These are phyloP conservation scores for Gymnodraco acuticeps DNA, from an alignment of 2,797 vertebrate species.

Conservation along the genomic window DNA sequence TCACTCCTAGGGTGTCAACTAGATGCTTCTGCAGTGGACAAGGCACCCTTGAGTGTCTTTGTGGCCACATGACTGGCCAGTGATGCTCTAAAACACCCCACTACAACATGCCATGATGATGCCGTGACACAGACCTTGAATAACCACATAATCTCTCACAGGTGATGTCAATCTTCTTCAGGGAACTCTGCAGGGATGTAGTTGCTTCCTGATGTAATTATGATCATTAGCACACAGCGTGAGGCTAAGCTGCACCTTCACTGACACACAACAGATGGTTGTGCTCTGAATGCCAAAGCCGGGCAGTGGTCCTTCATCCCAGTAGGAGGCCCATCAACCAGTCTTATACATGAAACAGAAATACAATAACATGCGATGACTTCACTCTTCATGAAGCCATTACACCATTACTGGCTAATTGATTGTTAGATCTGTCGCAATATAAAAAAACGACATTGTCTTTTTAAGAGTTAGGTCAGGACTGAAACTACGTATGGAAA, in stretches of 20 bases:
- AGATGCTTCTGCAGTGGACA: no score
- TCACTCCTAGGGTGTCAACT: no score
- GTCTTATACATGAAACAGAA: constrained; percentile 3
- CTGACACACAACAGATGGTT: constrained; percentile 64
- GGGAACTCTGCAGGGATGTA: constrained; percentile 41
- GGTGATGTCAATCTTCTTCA: constrained; percentile 44
- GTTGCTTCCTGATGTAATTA: constrained; percentile 68
- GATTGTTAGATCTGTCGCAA: no score
- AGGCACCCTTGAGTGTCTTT: no score
- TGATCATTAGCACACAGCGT: constrained; percentile 71
- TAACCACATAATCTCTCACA: neutral
- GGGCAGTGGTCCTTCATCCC: constrained; percentile 42
- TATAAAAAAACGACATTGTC: neutral
- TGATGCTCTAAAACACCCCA: neutral
- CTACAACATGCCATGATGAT: neutral
- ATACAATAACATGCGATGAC: neutral
- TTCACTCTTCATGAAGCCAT: neutral
- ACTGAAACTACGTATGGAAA: neutral
- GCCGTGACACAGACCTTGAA: constrained; percentile 1
- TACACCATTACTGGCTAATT: neutral
- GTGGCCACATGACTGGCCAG: neutral
- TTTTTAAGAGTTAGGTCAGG: neutral
- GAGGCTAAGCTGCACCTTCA: constrained; percentile 62
- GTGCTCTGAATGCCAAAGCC: constrained; percentile 45
- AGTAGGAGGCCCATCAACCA: constrained; percentile 41